These are phyloP conservation scores for Ameiurus melas DNA, from an alignment of 2,113 vertebrate species.

Conservation along the genomic window DNA sequence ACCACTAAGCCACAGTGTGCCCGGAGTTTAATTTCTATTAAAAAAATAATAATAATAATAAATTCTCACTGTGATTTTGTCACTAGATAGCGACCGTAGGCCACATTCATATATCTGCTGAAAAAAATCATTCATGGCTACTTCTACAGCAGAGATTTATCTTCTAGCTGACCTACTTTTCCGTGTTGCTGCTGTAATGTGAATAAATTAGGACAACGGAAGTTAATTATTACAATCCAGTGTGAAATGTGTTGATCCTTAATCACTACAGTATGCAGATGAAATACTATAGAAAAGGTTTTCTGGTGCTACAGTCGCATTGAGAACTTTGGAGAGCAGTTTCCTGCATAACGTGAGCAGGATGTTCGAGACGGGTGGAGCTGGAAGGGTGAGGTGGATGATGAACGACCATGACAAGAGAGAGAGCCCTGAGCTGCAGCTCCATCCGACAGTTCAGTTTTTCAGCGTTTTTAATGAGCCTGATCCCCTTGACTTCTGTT, in stretches of 20 bases:
- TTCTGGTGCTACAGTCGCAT: background rate
- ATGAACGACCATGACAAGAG: constrained; percentile 68
- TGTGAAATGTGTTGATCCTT: background rate
- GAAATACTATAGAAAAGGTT: background rate
- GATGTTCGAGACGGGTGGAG: constrained; percentile 45
- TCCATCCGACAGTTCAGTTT: constrained; percentile 4
- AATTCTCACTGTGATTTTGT: background rate
- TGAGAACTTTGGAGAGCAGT: background rate
- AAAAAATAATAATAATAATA: background rate
- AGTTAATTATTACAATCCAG: background rate
- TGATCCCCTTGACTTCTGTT: constrained; percentile 63
- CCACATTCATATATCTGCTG: background rate
- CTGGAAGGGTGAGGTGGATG: constrained; percentile 58
- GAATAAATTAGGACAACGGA: background rate
- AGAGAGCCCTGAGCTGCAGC: constrained; percentile 49
- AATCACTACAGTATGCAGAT: background rate
- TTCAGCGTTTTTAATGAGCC: constrained; percentile 75
- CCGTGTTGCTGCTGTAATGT: background rate
- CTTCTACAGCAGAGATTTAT: constrained; percentile 8
- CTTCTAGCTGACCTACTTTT: constrained; percentile 2
- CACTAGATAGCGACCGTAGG: background rate
- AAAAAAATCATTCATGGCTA: background rate
- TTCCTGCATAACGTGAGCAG: background rate
- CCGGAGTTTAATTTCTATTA: too few species aligned
- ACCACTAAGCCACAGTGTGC: too few species aligned